A percentile compares a stretch with the other conserved stretches of the same genome.
Evolutionary conservation across 2,888 invertebrate genomes (phyloP).

Genomic region (Eurois occulta): DNA sequence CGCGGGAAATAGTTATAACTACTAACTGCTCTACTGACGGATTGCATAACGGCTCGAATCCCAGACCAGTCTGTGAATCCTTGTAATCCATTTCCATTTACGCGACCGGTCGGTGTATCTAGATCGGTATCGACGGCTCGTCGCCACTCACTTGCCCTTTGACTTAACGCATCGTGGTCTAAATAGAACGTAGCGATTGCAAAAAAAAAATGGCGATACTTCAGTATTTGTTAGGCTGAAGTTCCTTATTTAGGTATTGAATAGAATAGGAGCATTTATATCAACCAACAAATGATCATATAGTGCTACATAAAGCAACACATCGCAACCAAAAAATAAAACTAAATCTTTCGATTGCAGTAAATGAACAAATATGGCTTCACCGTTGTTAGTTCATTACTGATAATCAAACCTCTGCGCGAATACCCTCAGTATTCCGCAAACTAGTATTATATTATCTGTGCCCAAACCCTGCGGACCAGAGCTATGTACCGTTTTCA

Average conservation of each 20-base stretch:
- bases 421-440: not conserved
- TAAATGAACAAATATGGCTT: no score
- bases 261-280: not conserved
- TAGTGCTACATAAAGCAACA: not conserved
- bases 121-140: slow-evolving; percentile 71
- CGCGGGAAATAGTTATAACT: not conserved
- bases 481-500: not conserved
- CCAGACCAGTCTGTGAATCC: slow-evolving; percentile 64
- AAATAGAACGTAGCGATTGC: slow-evolving; percentile 38
- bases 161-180: slow-evolving; percentile 71
- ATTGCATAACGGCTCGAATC: slow-evolving; percentile 52
- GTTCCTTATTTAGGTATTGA: not conserved
- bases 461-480: not conserved
- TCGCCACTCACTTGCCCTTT: slow-evolving; percentile 86
- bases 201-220: not conserved
- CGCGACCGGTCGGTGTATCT: slow-evolving; percentile 69
- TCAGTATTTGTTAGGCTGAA: not conserved
- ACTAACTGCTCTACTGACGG: no score
- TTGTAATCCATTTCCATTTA: slow-evolving; percentile 69
- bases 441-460: no score
- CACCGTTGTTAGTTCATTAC: no score
- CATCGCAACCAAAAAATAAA: not conserved
- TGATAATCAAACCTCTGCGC: not conserved
- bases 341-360: not conserved
- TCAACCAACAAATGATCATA: not conserved